Conservation (phyloP, 2,888 invertebrate species). For the Rotaria macrura region DNA sequence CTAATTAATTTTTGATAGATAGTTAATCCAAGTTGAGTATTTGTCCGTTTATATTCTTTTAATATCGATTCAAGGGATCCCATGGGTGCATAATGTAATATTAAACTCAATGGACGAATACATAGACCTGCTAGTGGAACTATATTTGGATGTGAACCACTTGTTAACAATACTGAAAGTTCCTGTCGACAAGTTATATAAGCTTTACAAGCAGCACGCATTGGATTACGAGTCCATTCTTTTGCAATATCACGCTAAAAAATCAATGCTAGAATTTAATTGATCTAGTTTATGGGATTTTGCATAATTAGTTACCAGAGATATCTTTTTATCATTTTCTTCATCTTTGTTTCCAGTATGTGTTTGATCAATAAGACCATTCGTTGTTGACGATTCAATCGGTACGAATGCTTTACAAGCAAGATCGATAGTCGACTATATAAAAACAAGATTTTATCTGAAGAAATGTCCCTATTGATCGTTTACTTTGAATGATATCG, state of each 20-base stretch:
- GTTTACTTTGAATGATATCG: constrained; percentile 35
- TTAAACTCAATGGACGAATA: constrained; percentile 72
- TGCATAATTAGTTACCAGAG: neutral
- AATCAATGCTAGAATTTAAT: neutral
- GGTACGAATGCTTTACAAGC: neutral
- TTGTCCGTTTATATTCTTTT: constrained; percentile 71
- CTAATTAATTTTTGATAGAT: constrained; percentile 72
- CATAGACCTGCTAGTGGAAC: constrained; percentile 75
- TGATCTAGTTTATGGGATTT: neutral
- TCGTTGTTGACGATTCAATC: neutral
- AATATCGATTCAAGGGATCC: constrained; percentile 76
- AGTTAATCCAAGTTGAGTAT: constrained; percentile 67
- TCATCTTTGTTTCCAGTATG: neutral
- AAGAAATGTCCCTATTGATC: neutral
- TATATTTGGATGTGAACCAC: constrained; percentile 77
- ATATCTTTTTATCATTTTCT: neutral
- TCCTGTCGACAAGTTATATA: constrained; percentile 92
- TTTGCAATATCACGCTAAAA: neutral
- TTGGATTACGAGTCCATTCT: constrained; percentile 64
- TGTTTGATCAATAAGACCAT: neutral
- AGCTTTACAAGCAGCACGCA: constrained; percentile 82
- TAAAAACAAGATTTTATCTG: neutral
- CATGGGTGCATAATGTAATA: constrained; percentile 78
- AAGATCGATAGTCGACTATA: neutral
- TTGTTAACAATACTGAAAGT: constrained; percentile 70